Base-by-base conservation (phyloP, 2,113 vertebrate species). In the Neomonachus schauinslandi region DNA sequence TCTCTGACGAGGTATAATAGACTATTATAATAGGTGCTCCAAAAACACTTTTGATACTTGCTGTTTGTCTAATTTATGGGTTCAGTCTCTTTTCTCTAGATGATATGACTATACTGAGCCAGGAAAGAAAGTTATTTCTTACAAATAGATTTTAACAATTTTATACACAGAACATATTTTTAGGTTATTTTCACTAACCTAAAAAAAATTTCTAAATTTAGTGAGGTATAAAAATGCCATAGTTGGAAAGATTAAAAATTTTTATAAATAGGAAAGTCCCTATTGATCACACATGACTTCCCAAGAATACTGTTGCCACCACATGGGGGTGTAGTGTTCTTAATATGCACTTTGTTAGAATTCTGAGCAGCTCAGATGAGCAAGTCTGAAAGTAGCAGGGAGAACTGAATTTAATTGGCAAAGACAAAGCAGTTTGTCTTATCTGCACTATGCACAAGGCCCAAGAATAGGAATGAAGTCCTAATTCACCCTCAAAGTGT, bases 261-360 rank as follows among this genome's bases (percentile, higher is more conserved):
- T 88, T 31, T 31, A 59, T 28, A 79, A 88, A 65, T 0, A 36
- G 18, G 63, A 31, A 91, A 57, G 26, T 80, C 77, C 22, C 15
- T n/a, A 31, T 1, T 76, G 51, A 92, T 63, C 24, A 63, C 36
- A 49, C 6, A 61, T 61, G 18, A 63, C 51, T 97, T 96, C 39
- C 39, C 53, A 79, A 18, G 53, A 94, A 94, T 82, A 88, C 18
- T 69, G 74, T 80, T 96, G 76, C 24, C 31, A 76, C 97, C 96
- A 97, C 97, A 79, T 16, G 97, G 90, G 94, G 95, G 97, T 79
- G 96, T 59, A 84, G 51, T 96, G 46, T 59, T 95, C 95, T 92
- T 96, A 95, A n/a, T 14, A 94, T 84, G 51, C 22, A 85, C 36
- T 90, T 81, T 42, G 49, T 22, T 77, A 53, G 31, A 77, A 94